Percentiles rank a stretch among this genome's conserved stretches.
These are phyloP conservation scores for Drosophila tristis DNA, from an alignment of 1,140 invertebrate species.

Conservation along the genomic window DNA sequence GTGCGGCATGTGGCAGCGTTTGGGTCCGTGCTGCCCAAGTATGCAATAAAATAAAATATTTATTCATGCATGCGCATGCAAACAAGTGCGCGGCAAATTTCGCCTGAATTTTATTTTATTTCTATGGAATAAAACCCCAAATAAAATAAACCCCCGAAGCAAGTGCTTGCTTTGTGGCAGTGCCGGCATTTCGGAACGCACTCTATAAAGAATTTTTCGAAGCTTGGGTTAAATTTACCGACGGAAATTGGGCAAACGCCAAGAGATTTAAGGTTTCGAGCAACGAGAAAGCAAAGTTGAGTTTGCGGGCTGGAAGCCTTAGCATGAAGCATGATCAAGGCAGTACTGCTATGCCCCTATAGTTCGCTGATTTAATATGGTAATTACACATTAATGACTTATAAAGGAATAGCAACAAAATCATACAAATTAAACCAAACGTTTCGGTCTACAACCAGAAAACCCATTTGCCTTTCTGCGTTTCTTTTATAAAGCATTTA, in stretches of 20 bases:
- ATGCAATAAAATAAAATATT: slow-evolving; percentile 71
- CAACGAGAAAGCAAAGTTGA: too few relatives aligned
- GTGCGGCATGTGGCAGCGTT: not conserved
- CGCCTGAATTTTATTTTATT: slow-evolving; percentile 22
- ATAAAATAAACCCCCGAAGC: slow-evolving; percentile 51
- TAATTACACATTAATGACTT: too few relatives aligned
- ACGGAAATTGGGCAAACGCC: too few relatives aligned
- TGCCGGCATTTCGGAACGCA: slow-evolving; percentile 6
- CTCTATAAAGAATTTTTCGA: not conserved
- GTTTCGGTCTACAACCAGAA: not conserved
- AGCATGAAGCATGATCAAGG: too few relatives aligned
- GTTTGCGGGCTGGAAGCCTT: too few relatives aligned
- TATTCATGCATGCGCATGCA: slow-evolving; percentile 56
- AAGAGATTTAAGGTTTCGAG: too few relatives aligned
- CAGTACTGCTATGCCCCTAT: too few relatives aligned
- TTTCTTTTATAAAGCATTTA: too few relatives aligned
- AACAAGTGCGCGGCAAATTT: slow-evolving; percentile 36
- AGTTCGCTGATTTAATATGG: too few relatives aligned
- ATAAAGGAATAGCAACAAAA: too few relatives aligned
- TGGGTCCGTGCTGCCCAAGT: slow-evolving; percentile 21
- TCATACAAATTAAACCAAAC: too few relatives aligned
- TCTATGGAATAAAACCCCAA: slow-evolving; percentile 32
- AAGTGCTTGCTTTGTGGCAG: slow-evolving; percentile 26
- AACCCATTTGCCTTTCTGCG: not conserved
- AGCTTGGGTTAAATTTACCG: not conserved